These are phyloP conservation scores for Struthio camelus DNA, from an alignment of 2,113 vertebrate genomes.

Conservation along the genomic window DNA sequence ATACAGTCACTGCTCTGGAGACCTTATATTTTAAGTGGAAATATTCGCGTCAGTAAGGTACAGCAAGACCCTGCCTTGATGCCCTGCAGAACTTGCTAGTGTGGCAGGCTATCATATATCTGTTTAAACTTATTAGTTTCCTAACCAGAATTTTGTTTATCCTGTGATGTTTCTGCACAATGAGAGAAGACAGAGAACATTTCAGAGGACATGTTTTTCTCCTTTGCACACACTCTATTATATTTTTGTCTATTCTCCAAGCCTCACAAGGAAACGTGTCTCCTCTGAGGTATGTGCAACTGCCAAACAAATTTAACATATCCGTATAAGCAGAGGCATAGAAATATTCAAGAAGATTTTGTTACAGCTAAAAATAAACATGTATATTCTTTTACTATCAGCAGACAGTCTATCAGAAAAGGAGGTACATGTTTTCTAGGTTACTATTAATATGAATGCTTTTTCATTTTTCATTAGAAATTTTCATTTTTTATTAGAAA, in stretches of 20 bases:
- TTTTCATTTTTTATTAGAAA: background rate
- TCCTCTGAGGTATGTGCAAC: slow-evolving; percentile 43
- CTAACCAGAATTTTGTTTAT: background rate
- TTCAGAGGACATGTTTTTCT: background rate
- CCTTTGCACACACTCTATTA: background rate
- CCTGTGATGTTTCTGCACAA: background rate
- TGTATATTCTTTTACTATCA: background rate
- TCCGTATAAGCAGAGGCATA: slow-evolving; percentile 23
- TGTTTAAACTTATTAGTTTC: background rate
- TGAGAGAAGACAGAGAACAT: background rate
- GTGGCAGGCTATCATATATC: background rate
- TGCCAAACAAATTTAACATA: slow-evolving; percentile 31
- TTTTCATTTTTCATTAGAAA: background rate
- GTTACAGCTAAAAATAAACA: slow-evolving; percentile 15
- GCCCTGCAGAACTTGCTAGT: background rate
- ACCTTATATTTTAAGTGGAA: background rate
- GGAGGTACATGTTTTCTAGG: background rate
- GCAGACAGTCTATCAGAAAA: background rate
- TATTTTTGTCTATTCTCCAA: slow-evolving; percentile 35
- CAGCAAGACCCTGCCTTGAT: background rate
- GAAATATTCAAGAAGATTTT: slow-evolving; percentile 31
- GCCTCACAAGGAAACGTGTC: background rate
- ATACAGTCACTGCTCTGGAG: background rate
- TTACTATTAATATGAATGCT: background rate
- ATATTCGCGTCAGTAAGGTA: accelerated